These are phyloP conservation scores for Geodia barretti DNA, from an alignment of 37 sponge, comb jelly and placozoan genomes.

Conservation along the genomic window DNA sequence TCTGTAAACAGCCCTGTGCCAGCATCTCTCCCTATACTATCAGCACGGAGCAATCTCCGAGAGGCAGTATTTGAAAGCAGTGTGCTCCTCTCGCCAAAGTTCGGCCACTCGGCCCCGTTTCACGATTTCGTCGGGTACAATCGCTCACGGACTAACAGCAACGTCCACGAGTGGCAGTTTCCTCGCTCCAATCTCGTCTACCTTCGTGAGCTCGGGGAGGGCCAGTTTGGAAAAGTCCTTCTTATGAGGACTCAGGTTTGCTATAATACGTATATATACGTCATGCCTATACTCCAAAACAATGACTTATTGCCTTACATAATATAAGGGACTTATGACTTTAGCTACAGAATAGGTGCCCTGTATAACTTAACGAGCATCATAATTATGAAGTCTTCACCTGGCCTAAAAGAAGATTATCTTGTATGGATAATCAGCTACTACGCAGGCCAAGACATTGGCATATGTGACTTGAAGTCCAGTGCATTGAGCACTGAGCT, in stretches of 20 bases:
- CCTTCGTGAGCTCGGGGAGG: conserved; percentile 68
- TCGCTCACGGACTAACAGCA: background rate
- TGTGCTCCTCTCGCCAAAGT: background rate
- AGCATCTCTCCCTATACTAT: background rate
- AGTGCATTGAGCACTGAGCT: too few relatives aligned
- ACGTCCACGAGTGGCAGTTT: conserved; percentile 51
- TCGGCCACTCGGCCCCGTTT: conserved; percentile 30
- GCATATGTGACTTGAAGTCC: too few relatives aligned
- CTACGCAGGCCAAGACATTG: too few relatives aligned
- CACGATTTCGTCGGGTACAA: conserved; percentile 42
- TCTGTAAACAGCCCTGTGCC: too few relatives aligned
- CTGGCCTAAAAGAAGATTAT: too few relatives aligned
- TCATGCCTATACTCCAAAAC: background rate
- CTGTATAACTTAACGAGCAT: too few relatives aligned
- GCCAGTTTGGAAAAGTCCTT: conserved; percentile 78
- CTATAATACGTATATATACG: background rate
- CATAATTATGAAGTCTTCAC: too few relatives aligned
- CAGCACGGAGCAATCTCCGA: background rate
- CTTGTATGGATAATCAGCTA: too few relatives aligned
- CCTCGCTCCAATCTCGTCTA: conserved; percentile 50
- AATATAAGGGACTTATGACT: too few relatives aligned
- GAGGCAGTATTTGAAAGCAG: background rate
- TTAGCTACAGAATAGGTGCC: too few relatives aligned
- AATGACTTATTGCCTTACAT: too few relatives aligned
- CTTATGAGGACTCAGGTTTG: conserved; percentile 67